These are phyloP conservation scores for Tromatobia lineatoria DNA, from an alignment of 2,888 invertebrate species.

Conservation along the genomic window DNA sequence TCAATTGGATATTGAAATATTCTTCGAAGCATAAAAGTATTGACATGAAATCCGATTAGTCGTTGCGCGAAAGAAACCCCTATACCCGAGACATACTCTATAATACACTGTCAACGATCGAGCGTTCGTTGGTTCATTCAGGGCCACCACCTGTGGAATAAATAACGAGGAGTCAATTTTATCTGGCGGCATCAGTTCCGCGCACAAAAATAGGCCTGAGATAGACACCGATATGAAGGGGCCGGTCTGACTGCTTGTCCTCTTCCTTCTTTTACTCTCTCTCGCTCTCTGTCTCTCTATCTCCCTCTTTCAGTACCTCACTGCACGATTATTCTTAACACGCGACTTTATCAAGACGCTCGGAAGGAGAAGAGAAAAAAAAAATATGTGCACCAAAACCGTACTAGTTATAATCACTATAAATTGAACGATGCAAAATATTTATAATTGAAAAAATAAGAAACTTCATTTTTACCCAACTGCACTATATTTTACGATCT, in stretches of 20 bases:
- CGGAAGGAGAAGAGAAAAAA: not conserved
- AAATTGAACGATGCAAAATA: not conserved
- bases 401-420: constrained; percentile 13
- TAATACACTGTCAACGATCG: constrained; percentile 37
- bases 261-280: not conserved
- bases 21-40: not conserved
- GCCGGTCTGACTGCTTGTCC: constrained; percentile 31
- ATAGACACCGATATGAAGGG: constrained; percentile 56
- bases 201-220: constrained; percentile 62
- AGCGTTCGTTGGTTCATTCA: constrained; percentile 56
- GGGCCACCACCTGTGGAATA: constrained; percentile 77
- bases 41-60: not conserved
- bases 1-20: not conserved
- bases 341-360: constrained; percentile 33
- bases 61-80: not conserved
- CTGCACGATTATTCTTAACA: constrained; percentile 35
- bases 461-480: not conserved
- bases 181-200: constrained; percentile 58
- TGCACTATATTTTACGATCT: not conserved
- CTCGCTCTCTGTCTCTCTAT: not conserved
- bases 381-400: constrained; percentile 20
- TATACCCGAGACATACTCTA: constrained; percentile 7
- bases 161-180: constrained; percentile 74
- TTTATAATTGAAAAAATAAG: not conserved
- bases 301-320: not conserved